phyloP scores from a whole-genome alignment of 2,797 vertebrate genomes.

The Microtus obscurus region DNA sequence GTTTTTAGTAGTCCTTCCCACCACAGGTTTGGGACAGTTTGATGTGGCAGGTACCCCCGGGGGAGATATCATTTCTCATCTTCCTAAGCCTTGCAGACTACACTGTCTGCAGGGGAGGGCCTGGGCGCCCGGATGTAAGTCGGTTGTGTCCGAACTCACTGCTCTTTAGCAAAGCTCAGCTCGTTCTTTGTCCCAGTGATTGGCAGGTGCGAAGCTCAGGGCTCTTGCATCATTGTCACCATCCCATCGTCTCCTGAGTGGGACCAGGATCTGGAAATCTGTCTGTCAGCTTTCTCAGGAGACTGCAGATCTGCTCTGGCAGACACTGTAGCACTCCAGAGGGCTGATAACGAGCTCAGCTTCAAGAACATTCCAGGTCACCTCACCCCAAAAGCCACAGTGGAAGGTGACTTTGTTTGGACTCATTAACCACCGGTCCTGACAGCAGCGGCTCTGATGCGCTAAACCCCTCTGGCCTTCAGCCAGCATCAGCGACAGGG shows the following conservation, averaged over 20 bases:
- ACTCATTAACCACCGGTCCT: neutral
- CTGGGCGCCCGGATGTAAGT: neutral
- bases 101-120: neutral
- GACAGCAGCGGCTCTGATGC: neutral
- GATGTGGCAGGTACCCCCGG: neutral
- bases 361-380: neutral
- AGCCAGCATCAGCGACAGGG: neutral
- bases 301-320: neutral
- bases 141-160: neutral
- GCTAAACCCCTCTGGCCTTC: neutral
- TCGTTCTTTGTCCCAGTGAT: neutral
- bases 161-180: neutral
- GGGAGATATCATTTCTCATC: fast-evolving
- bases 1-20: neutral
- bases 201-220: neutral
- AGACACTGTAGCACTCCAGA: too few relatives aligned
- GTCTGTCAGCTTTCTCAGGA: neutral
- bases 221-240: too few relatives aligned
- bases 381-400: neutral
- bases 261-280: neutral
- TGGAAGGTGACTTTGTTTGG: neutral
- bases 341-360: neutral
- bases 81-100: neutral
- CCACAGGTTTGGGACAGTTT: neutral
- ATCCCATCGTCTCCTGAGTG: neutral